These are phyloP conservation scores for Lanius ludovicianus DNA, from an alignment of 2,113 vertebrate species.

Conservation along the genomic window DNA sequence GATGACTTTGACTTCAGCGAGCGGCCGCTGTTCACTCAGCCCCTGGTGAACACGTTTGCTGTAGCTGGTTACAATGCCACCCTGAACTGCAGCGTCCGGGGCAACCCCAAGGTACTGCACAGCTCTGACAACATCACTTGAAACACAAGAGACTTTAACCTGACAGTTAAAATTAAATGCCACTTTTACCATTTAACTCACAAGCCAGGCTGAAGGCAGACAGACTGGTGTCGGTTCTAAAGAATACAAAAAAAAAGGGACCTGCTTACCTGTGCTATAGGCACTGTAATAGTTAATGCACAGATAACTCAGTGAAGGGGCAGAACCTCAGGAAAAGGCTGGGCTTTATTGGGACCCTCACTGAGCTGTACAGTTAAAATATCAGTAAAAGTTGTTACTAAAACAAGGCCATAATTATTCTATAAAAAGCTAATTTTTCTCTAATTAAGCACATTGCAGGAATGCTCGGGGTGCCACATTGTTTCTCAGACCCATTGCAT, in stretches of 20 bases:
- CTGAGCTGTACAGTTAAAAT: not conserved
- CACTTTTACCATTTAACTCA: not conserved
- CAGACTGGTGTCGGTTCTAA: not conserved
- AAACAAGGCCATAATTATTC: not conserved
- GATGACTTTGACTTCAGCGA: constrained; percentile 89
- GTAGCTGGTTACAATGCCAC: constrained; percentile 92
- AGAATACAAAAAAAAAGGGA: not conserved
- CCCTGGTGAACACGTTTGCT: constrained; percentile 88
- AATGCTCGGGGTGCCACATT: rapidly evolving
- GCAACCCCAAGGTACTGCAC: constrained; percentile 89
- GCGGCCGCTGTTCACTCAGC: constrained; percentile 90
- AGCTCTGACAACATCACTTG: not conserved
- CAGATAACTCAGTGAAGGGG: not conserved
- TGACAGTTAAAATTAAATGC: not conserved
- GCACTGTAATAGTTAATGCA: not conserved
- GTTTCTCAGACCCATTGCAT: not conserved
- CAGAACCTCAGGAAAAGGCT: not conserved
- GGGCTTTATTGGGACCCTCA: not conserved
- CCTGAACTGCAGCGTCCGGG: constrained; percentile 94
- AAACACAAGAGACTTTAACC: rapidly evolving
- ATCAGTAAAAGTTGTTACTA: not conserved
- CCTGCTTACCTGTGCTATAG: not conserved
- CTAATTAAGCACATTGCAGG: not conserved
- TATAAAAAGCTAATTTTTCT: not conserved
- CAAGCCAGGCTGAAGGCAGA: not conserved